Percentiles rank a stretch among this genome's conserved stretches.
These are phyloP conservation scores for Ptiloglossa arizonensis DNA, from an alignment of 1,140 invertebrate genomes.

Conservation along the genomic window DNA sequence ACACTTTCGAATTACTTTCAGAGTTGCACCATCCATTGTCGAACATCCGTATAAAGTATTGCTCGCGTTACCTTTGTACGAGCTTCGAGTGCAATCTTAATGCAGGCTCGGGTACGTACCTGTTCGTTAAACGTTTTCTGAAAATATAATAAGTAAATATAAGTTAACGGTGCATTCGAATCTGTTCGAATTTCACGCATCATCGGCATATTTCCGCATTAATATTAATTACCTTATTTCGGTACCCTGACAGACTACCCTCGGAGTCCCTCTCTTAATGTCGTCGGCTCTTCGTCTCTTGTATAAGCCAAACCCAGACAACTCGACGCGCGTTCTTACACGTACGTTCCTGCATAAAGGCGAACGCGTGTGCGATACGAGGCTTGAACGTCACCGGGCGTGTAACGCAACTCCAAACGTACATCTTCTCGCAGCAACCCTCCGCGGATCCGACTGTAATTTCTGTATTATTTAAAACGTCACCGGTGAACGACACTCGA, in stretches of 20 bases:
- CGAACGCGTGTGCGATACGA: conserved; percentile 31
- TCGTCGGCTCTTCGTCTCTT: conserved; percentile 38
- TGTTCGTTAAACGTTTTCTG: too few species aligned
- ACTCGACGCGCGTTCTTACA: conserved; percentile 55
- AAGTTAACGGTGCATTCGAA: not conserved
- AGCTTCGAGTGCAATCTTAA: too few species aligned
- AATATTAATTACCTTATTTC: conserved; percentile 52
- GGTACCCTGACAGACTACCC: conserved; percentile 34
- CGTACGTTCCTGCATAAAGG: conserved; percentile 45
- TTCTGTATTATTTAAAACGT: not conserved
- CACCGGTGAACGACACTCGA: too few species aligned
- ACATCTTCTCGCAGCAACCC: conserved; percentile 10
- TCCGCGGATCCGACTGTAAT: conserved; percentile 19
- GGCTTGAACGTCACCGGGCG: conserved; percentile 21
- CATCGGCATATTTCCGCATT: conserved; percentile 24
- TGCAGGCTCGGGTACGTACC: too few species aligned
- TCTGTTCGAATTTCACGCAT: conserved; percentile 11
- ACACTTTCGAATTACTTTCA: not conserved
- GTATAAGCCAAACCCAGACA: conserved; percentile 39
- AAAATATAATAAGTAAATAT: too few species aligned
- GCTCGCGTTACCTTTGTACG: too few species aligned
- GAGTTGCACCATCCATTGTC: too few species aligned
- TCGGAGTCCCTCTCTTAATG: conserved; percentile 44
- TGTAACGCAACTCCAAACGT: conserved; percentile 44
- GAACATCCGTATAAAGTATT: too few species aligned